These are phyloP conservation scores for Grus americana DNA, from an alignment of 2,113 vertebrate genomes.

Conservation along the genomic window DNA sequence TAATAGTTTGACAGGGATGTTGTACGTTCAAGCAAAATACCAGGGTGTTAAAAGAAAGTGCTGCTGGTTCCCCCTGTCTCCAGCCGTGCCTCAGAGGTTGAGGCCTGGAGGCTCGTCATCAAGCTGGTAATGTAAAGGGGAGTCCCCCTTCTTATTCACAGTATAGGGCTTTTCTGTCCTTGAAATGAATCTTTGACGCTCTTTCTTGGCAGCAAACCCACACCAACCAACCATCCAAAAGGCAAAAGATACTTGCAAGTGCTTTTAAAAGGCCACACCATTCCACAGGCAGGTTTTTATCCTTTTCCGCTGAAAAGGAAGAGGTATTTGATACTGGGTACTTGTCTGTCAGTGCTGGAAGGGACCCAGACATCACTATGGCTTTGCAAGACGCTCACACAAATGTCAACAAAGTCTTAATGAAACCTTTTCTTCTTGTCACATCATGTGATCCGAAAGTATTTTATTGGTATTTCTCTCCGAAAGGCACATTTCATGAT, in stretches of 20 bases:
- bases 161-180: not conserved
- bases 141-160: not conserved
- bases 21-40: not conserved
- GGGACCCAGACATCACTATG: not conserved
- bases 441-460: not conserved
- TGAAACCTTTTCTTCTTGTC: not conserved
- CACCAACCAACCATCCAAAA: not conserved
- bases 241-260: not conserved
- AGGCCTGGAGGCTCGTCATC: not conserved
- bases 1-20: not conserved
- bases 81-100: not conserved
- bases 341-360: not conserved
- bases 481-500: not conserved
- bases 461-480: not conserved
- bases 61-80: not conserved
- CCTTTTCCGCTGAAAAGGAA: not conserved
- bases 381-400: not conserved
- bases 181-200: not conserved
- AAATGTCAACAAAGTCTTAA: not conserved
- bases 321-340: rapidly evolving
- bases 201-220: not conserved
- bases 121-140: not conserved
- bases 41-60: not conserved
- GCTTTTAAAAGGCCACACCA: not conserved
- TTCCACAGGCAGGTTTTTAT: not conserved